These are phyloP conservation scores for Drosophila niveifrons DNA, from an alignment of 2,888 invertebrate species.

Conservation along the genomic window DNA sequence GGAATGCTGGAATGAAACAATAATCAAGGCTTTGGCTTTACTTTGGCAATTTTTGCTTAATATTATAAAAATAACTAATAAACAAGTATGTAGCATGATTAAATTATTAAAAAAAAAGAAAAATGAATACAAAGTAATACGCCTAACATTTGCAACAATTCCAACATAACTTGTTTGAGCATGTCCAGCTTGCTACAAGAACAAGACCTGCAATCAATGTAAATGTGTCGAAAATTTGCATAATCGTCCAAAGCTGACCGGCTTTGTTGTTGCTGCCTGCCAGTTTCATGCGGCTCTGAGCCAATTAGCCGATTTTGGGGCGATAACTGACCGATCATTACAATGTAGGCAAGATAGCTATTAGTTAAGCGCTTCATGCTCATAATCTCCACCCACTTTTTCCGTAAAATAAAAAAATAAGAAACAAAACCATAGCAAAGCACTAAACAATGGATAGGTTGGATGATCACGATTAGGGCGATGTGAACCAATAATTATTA, in stretches of 20 bases:
- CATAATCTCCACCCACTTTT: slow-evolving; percentile 61
- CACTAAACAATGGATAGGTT: slow-evolving; percentile 46
- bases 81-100: slow-evolving; percentile 1
- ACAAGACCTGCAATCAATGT: slow-evolving; percentile 34
- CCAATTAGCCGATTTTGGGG: slow-evolving; percentile 73
- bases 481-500: slow-evolving; percentile 7
- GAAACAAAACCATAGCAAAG: slow-evolving; percentile 8
- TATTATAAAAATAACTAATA: not conserved
- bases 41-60: not conserved
- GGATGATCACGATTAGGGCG: slow-evolving; percentile 33
- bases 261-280: slow-evolving; percentile 3
- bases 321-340: slow-evolving; percentile 78
- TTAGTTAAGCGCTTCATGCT: slow-evolving; percentile 48
- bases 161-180: slow-evolving; percentile 26
- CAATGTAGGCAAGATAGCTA: slow-evolving; percentile 63
- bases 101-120: not conserved
- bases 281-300: slow-evolving; percentile 35
- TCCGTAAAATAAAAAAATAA: slow-evolving; percentile 15
- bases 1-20: slow-evolving; percentile 36
- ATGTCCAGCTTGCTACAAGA: slow-evolving; percentile 26
- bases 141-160: slow-evolving; percentile 3
- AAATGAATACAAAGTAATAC: not conserved
- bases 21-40: not conserved
- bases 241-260: slow-evolving; percentile 50
- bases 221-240: slow-evolving; percentile 67